These are phyloP conservation scores for Syngnathus typhle DNA, from an alignment of 2,113 vertebrate genomes.

Conservation along the genomic window DNA sequence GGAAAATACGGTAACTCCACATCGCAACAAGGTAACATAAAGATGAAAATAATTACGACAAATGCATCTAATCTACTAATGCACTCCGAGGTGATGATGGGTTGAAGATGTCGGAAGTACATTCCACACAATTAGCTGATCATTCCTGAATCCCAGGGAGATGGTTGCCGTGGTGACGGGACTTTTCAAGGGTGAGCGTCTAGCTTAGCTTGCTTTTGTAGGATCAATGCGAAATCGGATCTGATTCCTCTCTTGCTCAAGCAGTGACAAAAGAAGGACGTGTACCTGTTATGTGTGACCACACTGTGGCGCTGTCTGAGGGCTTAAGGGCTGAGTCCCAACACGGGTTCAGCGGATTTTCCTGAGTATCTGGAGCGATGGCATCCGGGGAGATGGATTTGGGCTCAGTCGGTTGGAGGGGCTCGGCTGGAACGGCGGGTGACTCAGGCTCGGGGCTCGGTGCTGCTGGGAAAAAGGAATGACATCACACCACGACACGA, in stretches of 20 bases:
- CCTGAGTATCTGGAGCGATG: conserved; percentile 68
- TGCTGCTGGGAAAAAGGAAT: conserved; percentile 36
- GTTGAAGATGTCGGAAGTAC: conserved; percentile 25
- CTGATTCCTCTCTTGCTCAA: conserved; percentile 27
- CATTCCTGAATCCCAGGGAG: conserved; percentile 25
- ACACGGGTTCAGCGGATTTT: conserved; percentile 64
- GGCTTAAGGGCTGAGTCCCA: conserved; percentile 61
- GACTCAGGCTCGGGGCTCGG: conserved; percentile 47
- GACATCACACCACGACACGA: conserved; percentile 23
- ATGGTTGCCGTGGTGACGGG: conserved; percentile 38
- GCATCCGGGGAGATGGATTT: conserved; percentile 22
- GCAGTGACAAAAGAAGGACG: not conserved
- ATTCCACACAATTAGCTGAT: conserved; percentile 32
- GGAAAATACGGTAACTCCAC: too few relatives aligned
- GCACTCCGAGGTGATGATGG: not conserved
- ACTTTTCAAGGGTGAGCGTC: conserved; percentile 9
- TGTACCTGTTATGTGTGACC: conserved; percentile 64
- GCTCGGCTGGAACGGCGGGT: conserved; percentile 47
- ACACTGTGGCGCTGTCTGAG: conserved; percentile 47
- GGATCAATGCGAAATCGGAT: conserved; percentile 44
- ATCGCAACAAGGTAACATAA: conserved; percentile 6
- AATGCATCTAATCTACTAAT: not conserved
- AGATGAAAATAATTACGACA: conserved; percentile 5
- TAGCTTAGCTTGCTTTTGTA: conserved; percentile 26
- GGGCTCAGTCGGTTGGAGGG: conserved; percentile 42